Percentiles rank a stretch among this genome's conserved stretches.
Conservation (phyloP, 2,113 vertebrate species). For the Colistium nudipinnis region DNA sequence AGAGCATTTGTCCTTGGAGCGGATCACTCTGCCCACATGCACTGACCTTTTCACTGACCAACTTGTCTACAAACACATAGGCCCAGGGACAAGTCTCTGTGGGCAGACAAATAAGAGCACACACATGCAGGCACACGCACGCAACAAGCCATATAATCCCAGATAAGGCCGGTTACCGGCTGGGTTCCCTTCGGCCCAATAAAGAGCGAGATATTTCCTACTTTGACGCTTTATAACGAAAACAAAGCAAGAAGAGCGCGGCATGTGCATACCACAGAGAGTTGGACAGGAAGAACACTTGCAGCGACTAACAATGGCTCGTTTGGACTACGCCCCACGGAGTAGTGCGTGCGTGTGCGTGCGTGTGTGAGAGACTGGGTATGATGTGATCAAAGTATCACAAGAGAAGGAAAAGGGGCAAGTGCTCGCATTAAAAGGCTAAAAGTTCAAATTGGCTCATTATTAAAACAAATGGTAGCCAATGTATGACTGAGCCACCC, state of each 20-base stretch:
- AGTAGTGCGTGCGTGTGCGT: neutral
- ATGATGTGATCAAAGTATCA: slow-evolving; percentile 13
- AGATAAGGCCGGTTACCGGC: slow-evolving; percentile 1
- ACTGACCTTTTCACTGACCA: slow-evolving; percentile 54
- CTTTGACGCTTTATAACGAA: slow-evolving; percentile 3
- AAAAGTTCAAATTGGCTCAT: too few relatives aligned
- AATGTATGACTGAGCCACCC: neutral
- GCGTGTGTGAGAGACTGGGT: neutral
- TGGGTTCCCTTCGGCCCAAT: neutral
- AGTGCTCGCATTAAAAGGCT: too few relatives aligned
- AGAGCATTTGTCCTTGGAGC: slow-evolving; percentile 48
- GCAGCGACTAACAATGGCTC: slow-evolving; percentile 1
- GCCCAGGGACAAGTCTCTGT: slow-evolving; percentile 27
- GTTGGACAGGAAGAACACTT: slow-evolving; percentile 5
- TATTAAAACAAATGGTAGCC: too few relatives aligned
- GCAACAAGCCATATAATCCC: slow-evolving; percentile 2
- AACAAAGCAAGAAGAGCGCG: slow-evolving; percentile 12
- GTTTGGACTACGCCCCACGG: slow-evolving; percentile 16
- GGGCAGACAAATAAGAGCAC: slow-evolving; percentile 32
- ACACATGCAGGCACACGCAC: slow-evolving; percentile 2
- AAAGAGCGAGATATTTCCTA: neutral
- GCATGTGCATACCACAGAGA: neutral
- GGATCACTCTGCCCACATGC: slow-evolving; percentile 44
- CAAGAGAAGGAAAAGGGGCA: too few relatives aligned
- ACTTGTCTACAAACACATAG: slow-evolving; percentile 34